Base-by-base conservation (phyloP, 2,888 invertebrate species). In the Augiades crinisus region DNA sequence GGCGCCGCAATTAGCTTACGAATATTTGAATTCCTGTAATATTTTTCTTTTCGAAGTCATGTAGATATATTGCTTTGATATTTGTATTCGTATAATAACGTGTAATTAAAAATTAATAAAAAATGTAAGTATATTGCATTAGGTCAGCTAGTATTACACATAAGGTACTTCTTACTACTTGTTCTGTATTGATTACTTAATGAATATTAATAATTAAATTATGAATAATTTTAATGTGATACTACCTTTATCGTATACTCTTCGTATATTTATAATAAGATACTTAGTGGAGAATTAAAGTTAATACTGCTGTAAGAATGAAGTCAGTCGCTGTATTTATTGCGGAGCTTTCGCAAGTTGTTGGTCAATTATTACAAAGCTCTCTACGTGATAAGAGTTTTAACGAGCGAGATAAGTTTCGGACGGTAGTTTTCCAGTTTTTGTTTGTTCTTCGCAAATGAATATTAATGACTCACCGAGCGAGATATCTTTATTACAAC, bases 341-440 rank as follows among this genome's bases (percentile, higher is more conserved):
- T 37, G 30, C 14, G 36, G 8, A 37, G 44, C 50, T 44, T 37
- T 44, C 44, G 19, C 21, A 51, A 51, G 50, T 51, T 51, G 27
- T 43, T 37, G 30, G 50, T 24, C 37, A 51, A 51, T 51, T 51
- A 51, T 51, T 37, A 51, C 43, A 33, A 30, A 44, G 30, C 27
- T 37, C 37, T 44, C 36, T 51, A 44, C 50, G 43, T 44, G 50
- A 44, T 44, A 37, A 37, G 43, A 36, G 36, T 31, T 44, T 37
- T 44, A 51, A 51, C 44, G 50, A 51, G 50, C 43, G 50, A 36
- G 14, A 43, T 44, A 31, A 44, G 21, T 44, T 51, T 50, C 43
- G 27, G 27, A 46, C 27, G 37, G 13, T 27, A 50, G 34, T 49
- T 38, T 40, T 36, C 33, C 7, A 17, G 22, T 49, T 44, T 46